A percentile compares a stretch with the other conserved stretches of the same genome.
Conservation (phyloP, 2,888 invertebrate genomes). For the Coenonympha arcania region DNA sequence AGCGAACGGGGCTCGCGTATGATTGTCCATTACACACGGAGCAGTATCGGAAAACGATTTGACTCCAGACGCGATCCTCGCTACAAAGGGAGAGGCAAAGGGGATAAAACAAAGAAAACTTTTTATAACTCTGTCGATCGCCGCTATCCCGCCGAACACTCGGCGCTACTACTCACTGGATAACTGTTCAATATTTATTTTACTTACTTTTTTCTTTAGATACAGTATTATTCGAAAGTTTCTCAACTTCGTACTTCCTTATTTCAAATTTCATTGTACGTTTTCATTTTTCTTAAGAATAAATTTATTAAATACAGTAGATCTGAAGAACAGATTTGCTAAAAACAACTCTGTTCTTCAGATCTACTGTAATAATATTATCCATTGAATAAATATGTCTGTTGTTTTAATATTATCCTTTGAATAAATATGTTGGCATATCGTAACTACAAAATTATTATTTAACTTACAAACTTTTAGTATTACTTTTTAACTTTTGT, state of each 20-base stretch:
- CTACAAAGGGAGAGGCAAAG: slow-evolving; percentile 34
- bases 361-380: too few species aligned
- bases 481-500: too few species aligned
- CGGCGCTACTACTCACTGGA: not conserved
- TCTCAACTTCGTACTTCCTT: not conserved
- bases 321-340: too few species aligned
- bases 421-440: too few species aligned
- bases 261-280: too few species aligned
- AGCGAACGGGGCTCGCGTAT: slow-evolving; percentile 46
- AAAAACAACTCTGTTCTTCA: too few species aligned
- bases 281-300: too few species aligned
- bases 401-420: too few species aligned
- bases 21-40: slow-evolving; percentile 64
- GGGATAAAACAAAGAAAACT: slow-evolving; percentile 62
- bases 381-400: too few species aligned
- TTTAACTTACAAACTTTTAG: too few species aligned
- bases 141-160: slow-evolving; percentile 34
- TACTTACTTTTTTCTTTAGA: not conserved
- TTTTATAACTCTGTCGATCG: slow-evolving; percentile 54
- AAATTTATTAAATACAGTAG: too few species aligned
- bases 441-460: too few species aligned
- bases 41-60: slow-evolving; percentile 69
- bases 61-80: slow-evolving; percentile 44
- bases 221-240: not conserved
- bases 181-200: slow-evolving; percentile 11